Conservation (phyloP, 2,888 invertebrate species). For the Norana najaformis region DNA sequence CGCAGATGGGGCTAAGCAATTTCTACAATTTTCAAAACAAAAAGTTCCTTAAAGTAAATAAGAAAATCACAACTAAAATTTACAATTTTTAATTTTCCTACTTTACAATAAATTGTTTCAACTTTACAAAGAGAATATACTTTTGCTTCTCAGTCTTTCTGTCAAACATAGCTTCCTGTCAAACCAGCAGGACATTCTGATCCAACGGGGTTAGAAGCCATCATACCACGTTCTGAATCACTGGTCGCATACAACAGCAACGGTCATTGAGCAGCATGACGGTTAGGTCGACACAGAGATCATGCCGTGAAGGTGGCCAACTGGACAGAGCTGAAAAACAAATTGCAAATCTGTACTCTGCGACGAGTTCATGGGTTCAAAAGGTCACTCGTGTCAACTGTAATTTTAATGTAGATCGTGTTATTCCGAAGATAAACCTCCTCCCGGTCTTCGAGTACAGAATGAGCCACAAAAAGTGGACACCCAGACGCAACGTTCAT, state of each 20-base stretch:
- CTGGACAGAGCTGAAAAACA: background rate
- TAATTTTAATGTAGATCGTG: slow-evolving; percentile 28
- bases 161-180: background rate
- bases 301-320: background rate
- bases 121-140: background rate
- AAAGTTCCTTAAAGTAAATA: background rate
- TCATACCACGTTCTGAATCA: background rate
- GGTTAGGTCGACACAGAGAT: slow-evolving; percentile 13
- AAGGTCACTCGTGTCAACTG: background rate
- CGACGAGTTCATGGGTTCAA: background rate
- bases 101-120: background rate
- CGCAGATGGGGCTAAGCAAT: background rate
- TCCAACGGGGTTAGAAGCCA: background rate
- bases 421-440: background rate
- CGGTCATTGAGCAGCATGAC: background rate
- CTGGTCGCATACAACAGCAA: background rate
- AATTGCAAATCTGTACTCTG: background rate
- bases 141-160: background rate
- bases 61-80: background rate
- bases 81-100: background rate
- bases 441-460: background rate
- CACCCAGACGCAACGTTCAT: slow-evolving; percentile 56
- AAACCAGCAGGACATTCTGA: background rate
- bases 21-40: background rate
- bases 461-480: slow-evolving; percentile 38